A percentile compares a stretch with the other conserved stretches of the same genome.
Evolutionary conservation across 2,888 invertebrate genomes (phyloP).

Genomic region (Melieria picta): DNA sequence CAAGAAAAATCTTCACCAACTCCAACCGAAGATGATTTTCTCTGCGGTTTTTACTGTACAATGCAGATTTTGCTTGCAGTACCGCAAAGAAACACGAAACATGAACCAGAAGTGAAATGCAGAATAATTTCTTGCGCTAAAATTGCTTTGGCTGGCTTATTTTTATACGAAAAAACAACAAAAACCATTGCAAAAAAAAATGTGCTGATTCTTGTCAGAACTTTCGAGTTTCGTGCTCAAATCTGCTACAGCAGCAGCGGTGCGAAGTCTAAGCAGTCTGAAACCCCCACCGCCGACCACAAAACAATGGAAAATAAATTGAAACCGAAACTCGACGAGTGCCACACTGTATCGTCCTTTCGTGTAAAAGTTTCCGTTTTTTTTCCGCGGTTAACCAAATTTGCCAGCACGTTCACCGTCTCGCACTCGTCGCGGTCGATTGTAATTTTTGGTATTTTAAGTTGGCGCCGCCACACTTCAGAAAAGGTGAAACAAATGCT

Average conservation of each 20-base stretch:
- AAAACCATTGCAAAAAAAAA: background rate
- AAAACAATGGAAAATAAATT: conserved; percentile 6
- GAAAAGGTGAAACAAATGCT: too few relatives aligned
- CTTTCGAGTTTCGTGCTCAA: background rate
- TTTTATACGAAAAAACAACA: background rate
- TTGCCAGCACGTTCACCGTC: background rate
- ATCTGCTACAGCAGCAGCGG: background rate
- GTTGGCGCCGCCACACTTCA: background rate
- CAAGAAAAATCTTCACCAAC: too few relatives aligned
- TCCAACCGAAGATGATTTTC: background rate
- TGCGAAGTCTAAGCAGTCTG: background rate
- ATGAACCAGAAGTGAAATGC: background rate
- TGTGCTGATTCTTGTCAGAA: background rate
- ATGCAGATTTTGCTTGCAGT: background rate
- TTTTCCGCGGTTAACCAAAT: background rate
- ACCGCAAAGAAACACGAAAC: background rate
- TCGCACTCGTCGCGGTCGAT: background rate
- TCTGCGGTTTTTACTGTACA: background rate
- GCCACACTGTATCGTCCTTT: background rate
- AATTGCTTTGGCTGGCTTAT: background rate
- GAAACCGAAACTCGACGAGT: background rate
- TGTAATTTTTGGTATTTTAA: conserved; percentile 4
- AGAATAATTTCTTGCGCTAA: background rate
- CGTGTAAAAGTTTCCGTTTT: background rate
- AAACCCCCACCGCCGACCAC: background rate